Evolutionary conservation across 2,888 invertebrate genomes (phyloP), one percentile per base, ranked within the genome.

Genomic region (Scaptomyza tumidula): DNA sequence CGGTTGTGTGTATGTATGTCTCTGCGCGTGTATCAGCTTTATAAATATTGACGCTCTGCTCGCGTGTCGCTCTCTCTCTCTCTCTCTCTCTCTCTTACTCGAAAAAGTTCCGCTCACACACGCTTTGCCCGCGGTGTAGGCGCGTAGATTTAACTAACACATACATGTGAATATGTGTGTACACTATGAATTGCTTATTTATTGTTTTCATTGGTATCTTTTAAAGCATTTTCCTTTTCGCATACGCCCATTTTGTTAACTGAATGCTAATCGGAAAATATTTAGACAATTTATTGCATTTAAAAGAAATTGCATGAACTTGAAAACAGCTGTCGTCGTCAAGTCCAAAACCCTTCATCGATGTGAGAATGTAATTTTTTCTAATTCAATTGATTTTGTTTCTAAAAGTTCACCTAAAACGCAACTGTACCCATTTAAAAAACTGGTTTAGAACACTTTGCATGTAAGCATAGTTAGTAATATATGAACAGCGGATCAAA

Each of bases 361-460:
- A 16, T 3, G 14, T 14, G 39, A 13, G 13, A 6, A 3, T 13
- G 11, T 53, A n/a, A 9, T 19, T 19, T 14, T 13, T 27, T 56
- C 10, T 0, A n/a, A 16, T 39, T 16, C 7, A 6, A 14, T 31
- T 16, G 24, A 10, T n/a, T 24, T 1, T 19, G 29, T 46, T 14
- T 13, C 13, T 41, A 13, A 24, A 6, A 10, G 24, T 19, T 19
- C 33, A 53, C 2, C 6, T 35, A 14, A n/a, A 1, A 19, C 43
- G 5, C 77, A 72, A 77, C 77, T 75, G 67, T 73, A 75, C 73
- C 73, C 46, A 9, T 13, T 10, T 27, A 11, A 43, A 10, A 59
- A 76, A 79, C 82, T 46, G 39, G 75, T 71, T 83, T 71, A 62
- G 19, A 54, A 13, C 60, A 60, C 46, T 78, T 74, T 63, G 66